phyloP scores from a whole-genome alignment of 2,888 invertebrate species.

The Andricus curvator region DNA sequence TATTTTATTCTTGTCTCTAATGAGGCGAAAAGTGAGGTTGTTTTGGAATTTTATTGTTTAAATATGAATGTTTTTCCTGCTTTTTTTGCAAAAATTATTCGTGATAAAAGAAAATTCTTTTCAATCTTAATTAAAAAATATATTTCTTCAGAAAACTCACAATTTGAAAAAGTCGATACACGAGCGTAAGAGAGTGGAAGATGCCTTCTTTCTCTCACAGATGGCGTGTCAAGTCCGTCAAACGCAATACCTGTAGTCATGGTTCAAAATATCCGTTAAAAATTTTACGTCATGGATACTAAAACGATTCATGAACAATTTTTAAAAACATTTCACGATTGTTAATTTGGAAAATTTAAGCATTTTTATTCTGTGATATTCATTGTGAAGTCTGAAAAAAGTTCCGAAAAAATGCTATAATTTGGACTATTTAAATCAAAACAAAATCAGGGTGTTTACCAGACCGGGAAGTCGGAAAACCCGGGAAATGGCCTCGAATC shows the following conservation, averaged over 20 bases:
- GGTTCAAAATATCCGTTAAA: background rate
- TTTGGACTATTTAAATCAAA: too few species aligned
- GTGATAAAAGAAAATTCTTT: too few species aligned
- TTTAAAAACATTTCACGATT: background rate
- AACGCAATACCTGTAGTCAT: background rate
- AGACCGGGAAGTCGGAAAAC: too few species aligned
- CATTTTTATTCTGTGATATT: background rate
- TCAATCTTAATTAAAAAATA: too few species aligned
- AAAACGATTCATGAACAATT: background rate
- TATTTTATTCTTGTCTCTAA: too few species aligned
- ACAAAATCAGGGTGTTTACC: too few species aligned
- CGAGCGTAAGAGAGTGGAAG: background rate
- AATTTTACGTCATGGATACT: background rate
- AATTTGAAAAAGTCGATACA: background rate
- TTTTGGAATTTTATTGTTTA: too few species aligned
- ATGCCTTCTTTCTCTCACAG: background rate
- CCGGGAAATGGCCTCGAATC: too few species aligned
- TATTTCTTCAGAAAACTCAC: background rate
- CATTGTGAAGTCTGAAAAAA: background rate
- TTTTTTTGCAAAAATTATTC: too few species aligned
- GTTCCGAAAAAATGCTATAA: too few species aligned
- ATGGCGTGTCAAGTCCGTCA: background rate
- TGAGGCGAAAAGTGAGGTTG: too few species aligned
- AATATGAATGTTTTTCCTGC: too few species aligned
- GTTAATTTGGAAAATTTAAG: background rate